Conservation (phyloP, 2,113 vertebrate species). For the Hippolais icterina region DNA sequence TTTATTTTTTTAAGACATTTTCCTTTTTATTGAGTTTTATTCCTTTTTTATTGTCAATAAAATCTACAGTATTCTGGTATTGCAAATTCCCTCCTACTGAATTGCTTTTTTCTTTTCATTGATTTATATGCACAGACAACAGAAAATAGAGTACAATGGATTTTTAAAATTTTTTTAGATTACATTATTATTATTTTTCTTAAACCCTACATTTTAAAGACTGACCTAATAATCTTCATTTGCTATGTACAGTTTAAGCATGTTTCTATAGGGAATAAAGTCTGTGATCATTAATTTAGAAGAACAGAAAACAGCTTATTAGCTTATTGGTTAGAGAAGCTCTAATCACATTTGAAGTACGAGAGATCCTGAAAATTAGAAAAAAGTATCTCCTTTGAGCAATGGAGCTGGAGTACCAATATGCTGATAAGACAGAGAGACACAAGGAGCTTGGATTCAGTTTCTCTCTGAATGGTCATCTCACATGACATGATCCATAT, state of each 20-base stretch:
- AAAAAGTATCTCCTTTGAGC: not conserved
- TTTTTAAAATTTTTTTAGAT: not conserved
- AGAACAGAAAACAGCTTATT: not conserved
- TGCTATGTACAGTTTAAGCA: not conserved
- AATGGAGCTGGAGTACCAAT: not conserved
- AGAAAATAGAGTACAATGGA: not conserved
- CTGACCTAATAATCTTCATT: not conserved
- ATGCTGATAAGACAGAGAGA: not conserved
- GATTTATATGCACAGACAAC: not conserved
- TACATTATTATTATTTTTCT: not conserved
- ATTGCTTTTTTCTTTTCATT: not conserved
- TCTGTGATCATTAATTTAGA: not conserved
- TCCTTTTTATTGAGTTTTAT: conserved; percentile 32
- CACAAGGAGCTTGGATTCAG: not conserved
- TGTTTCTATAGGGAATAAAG: not conserved
- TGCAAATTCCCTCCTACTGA: not conserved
- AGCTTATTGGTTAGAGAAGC: not conserved
- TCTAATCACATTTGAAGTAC: not conserved
- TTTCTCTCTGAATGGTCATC: not conserved
- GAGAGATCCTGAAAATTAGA: not conserved
- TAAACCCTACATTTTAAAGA: not conserved
- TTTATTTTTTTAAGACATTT: conserved; percentile 11
- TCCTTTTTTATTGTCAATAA: conserved; percentile 34
- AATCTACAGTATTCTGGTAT: not conserved
- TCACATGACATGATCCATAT: not conserved